Base-by-base conservation (phyloP, 2,888 invertebrate species). In the Allacma fusca region DNA sequence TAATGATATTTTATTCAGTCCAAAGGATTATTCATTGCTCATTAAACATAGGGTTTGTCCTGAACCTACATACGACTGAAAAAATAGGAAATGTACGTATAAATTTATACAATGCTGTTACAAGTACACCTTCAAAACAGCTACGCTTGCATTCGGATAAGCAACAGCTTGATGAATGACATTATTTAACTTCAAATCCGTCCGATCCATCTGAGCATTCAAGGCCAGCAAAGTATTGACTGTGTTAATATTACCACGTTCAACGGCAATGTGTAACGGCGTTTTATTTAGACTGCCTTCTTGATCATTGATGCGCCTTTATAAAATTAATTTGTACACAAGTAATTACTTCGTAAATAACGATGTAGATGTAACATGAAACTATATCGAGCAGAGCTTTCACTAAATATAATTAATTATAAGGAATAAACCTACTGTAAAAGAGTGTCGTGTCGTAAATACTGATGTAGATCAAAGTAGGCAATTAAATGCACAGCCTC, bases 101-200 rank as follows among this genome's bases (percentile, higher is more conserved):
- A n/a, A n/a, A n/a, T n/a, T n/a, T n/a, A n/a, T n/a, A n/a, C n/a
- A n/a, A n/a, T n/a, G n/a, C n/a, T n/a, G n/a, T n/a, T n/a, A n/a
- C n/a, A n/a, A n/a, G n/a, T n/a, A 43, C 50, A 78, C 78, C 59
- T 69, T 50, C 9, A 79, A 62, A 44, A 79, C 77, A 24, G 44
- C 23, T 21, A 57, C 16, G 16, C 29, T 28, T 2, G 57, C n/a
- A 19, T 34, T 29, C 1, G 77, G 73, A 19, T 21, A 23, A 1
- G 90, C 91, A 0, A 94, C 92, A 0, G 97, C 96, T 77, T 95
- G 87, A 87, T 97, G 97, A 13, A 98, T 87, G 0, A 97, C 92
- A 0, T 94, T 92, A 85, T 97, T 94, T 0, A 95, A 95, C 80
- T 94, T 92, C 1, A 90, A 89, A 85, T 97, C 96, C 0, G 89